These are phyloP conservation scores for zebrafish (Danio rerio) DNA, from an alignment of 2,113 vertebrate species.

Conservation along the genomic window DNA sequence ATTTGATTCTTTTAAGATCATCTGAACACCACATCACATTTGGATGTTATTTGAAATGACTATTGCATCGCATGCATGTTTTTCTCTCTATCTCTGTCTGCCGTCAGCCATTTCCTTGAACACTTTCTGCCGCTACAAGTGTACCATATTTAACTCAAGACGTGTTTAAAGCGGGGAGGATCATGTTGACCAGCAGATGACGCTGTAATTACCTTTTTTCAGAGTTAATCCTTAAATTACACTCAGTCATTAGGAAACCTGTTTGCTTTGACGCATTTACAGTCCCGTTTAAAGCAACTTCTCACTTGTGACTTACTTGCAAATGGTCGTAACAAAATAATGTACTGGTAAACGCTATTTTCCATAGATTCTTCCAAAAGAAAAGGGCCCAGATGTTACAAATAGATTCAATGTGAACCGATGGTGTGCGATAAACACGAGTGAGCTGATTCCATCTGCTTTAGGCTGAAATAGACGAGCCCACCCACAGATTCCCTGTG, in stretches of 20 bases:
- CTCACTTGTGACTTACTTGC: neutral
- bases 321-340: neutral
- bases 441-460: neutral
- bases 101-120: neutral
- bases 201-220: neutral
- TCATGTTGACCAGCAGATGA: conserved; percentile 4
- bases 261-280: neutral
- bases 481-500: neutral
- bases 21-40: neutral
- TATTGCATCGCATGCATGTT: neutral
- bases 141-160: neutral
- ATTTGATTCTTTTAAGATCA: neutral
- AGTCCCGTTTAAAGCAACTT: neutral
- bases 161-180: neutral
- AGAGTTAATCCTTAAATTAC: neutral
- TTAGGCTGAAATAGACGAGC: neutral
- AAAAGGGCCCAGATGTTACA: conserved; percentile 24
- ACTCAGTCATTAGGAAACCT: too few species aligned
- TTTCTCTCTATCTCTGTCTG: neutral
- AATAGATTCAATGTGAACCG: conserved; percentile 28
- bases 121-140: neutral
- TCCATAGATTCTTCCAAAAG: neutral
- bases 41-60: neutral
- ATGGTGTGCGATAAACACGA: conserved; percentile 30
- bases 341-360: neutral